phyloP scores from a whole-genome alignment of 2,888 invertebrate species.

The Chaitophorus viminalis region DNA sequence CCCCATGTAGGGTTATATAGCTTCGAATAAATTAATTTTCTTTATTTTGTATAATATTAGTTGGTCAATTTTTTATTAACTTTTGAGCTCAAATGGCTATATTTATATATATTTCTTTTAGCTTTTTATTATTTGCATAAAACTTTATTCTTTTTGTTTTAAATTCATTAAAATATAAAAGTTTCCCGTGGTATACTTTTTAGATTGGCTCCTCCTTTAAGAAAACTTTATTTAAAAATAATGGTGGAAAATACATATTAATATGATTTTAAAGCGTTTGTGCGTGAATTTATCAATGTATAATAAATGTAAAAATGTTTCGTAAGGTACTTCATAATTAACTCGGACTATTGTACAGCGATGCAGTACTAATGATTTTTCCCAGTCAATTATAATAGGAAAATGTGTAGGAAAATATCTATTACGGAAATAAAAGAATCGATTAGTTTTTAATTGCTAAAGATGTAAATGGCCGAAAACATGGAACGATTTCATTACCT shows the following conservation, averaged over 20 bases:
- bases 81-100: background rate
- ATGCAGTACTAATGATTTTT: background rate
- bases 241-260: conserved; percentile 9
- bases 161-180: conserved; percentile 26
- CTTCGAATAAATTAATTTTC: background rate
- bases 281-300: background rate
- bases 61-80: conserved; percentile 15
- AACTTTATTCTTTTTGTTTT: conserved; percentile 31
- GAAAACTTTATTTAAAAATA: background rate
- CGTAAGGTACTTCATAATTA: background rate
- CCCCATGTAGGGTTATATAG: background rate
- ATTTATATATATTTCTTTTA: background rate
- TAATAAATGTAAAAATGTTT: background rate
- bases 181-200: conserved; percentile 3
- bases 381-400: background rate
- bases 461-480: conserved; percentile 8
- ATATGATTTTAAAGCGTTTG: background rate
- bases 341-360: background rate
- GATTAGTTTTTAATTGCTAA: background rate
- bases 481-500: conserved; percentile 24
- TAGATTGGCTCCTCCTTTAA: conserved; percentile 3
- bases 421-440: background rate
- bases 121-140: conserved; percentile 27
- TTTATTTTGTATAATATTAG: background rate
- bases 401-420: background rate